phyloP scores from a whole-genome alignment of 2,888 invertebrate genomes.

The Yponomeuta sedellus region DNA sequence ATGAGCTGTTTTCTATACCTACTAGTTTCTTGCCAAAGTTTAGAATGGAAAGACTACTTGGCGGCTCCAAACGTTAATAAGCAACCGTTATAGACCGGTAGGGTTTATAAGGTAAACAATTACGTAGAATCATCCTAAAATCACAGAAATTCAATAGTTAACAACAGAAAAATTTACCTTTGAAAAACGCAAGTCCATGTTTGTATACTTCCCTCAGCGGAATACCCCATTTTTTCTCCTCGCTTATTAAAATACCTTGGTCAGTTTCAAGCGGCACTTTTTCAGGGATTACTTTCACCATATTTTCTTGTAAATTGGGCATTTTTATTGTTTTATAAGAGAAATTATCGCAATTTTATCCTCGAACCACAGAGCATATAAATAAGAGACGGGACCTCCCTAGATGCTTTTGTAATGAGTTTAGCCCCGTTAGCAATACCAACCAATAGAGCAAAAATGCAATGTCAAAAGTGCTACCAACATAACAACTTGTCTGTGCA shows the following conservation, averaged over 20 bases:
- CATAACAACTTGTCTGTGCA: too few species aligned
- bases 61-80: neutral
- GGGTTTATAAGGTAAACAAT: neutral
- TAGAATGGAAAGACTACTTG: too few species aligned
- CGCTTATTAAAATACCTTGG: conserved; percentile 66
- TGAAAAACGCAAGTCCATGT: conserved; percentile 92
- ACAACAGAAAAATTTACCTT: conserved; percentile 78
- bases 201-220: conserved; percentile 89
- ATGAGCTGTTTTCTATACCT: neutral
- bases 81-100: neutral
- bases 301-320: conserved; percentile 46
- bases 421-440: too few species aligned
- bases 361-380: too few species aligned
- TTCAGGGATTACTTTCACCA: conserved; percentile 52
- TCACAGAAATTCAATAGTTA: neutral
- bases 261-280: conserved; percentile 66
- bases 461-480: too few species aligned
- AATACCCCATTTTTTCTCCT: conserved; percentile 80
- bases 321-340: conserved; percentile 30
- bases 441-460: too few species aligned
- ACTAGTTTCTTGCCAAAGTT: too few species aligned
- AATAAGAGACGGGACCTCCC: too few species aligned
- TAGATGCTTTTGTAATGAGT: too few species aligned
- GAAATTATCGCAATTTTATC: neutral
- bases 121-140: neutral